Base-by-base conservation (phyloP, 2,888 invertebrate species). In the Epinotia brunnichana region DNA sequence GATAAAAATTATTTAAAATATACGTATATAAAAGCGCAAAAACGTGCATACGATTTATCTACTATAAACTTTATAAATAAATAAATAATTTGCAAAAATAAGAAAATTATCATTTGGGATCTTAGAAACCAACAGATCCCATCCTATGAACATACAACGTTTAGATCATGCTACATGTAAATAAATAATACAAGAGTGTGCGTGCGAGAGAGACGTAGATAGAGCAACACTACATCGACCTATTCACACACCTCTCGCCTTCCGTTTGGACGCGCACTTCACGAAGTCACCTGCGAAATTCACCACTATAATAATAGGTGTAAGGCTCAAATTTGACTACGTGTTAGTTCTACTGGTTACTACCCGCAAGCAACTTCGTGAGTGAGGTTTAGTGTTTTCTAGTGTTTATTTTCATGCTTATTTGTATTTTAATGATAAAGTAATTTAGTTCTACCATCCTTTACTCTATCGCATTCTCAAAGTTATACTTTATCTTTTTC, bases 251-350 rank as follows among this genome's bases (percentile, higher is more conserved):
- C 93, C 92, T 92, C 87, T 78, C 79, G 81, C 80, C 76, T 88
- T 89, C 87, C 89, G 82, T 86, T 88, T 90, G 85, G 90, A 87
- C 79, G 89, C 86, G 75, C 89, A 89, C 82, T 88, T 92, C 92
- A 92, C 90, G 92, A 91, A 92, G 92, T 93, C 92, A 92, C 92
- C 92, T 93, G 92, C 85, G 92, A 91, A 89, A 92, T 89, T 87
- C 83, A 86, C 82, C 85, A 85, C 82, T 84, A 82, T 85, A 85
- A 80, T 86, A 85, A 80, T 56, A 75, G 73, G 35, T 66, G 78
- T 82, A 86, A 77, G 79, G 80, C 81, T 81, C 77, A 84, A 81
- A 78, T 74, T 82, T 72, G 77, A 75, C 79, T 82, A 75, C 74
- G 74, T 72, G 71, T 72, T 72, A 72, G 66, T 71, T n/a, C 72